A percentile compares a stretch with the other conserved stretches of the same genome.
phyloP scores from a whole-genome alignment of 1,140 invertebrate species.

The Pteromalus puparum region DNA sequence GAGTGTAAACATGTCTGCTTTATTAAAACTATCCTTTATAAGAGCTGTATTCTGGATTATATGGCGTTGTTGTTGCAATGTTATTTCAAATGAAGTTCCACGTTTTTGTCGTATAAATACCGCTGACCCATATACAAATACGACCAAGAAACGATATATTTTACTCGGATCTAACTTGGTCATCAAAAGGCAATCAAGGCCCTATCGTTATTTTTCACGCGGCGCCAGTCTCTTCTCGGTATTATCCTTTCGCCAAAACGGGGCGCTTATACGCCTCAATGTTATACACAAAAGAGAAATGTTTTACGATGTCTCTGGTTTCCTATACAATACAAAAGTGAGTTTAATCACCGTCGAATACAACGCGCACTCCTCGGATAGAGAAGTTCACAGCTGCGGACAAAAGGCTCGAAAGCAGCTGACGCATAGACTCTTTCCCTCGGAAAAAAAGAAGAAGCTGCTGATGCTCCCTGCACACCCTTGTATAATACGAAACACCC shows the following conservation, averaged over 20 bases:
- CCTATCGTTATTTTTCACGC: neutral
- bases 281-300: no score
- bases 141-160: neutral
- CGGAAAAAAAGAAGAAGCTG: conserved; percentile 34
- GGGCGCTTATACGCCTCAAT: no score
- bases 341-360: no score
- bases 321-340: no score
- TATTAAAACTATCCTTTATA: conserved; percentile 2
- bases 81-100: neutral
- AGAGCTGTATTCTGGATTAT: neutral
- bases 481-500: neutral
- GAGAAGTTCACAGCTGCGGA: neutral
- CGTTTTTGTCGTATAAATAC: neutral
- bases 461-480: neutral
- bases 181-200: neutral
- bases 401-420: neutral
- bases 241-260: no score
- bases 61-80: neutral
- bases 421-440: neutral
- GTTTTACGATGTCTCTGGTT: no score
- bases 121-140: neutral
- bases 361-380: no score
- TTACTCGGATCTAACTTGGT: neutral
- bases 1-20: neutral
- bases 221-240: no score